Evolutionary conservation across 2,888 invertebrate genomes (phyloP).

Genomic region (Sarcophaga subvicina): DNA sequence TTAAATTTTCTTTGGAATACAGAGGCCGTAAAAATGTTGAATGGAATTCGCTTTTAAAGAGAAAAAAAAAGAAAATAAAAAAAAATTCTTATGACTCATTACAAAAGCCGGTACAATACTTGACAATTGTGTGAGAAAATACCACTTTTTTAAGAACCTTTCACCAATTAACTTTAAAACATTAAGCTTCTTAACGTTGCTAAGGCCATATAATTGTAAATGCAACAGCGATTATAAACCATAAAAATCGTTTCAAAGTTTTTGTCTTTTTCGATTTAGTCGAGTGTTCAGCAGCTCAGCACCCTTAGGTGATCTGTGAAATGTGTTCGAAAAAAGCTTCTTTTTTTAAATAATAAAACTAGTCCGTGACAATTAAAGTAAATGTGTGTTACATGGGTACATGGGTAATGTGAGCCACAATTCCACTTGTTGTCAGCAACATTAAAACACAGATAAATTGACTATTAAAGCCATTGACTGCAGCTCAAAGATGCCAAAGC

Average conservation of each 20-base stretch:
- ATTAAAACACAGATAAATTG: background rate
- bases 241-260: conserved; percentile 19
- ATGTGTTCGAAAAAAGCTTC: conserved; percentile 18
- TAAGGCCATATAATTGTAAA: background rate
- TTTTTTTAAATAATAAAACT: conserved; percentile 40
- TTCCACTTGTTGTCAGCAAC: background rate
- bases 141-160: conserved; percentile 60
- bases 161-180: conserved; percentile 63
- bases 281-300: conserved; percentile 10
- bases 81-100: conserved; percentile 2
- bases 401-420: background rate
- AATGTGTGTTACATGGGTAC: conserved; percentile 26
- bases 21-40: too few species aligned
- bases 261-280: background rate
- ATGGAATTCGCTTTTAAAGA: background rate
- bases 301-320: conserved; percentile 37
- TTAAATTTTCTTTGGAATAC: too few species aligned
- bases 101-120: background rate
- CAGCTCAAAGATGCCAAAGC: background rate
- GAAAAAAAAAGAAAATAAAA: background rate
- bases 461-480: background rate
- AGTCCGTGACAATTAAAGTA: conserved; percentile 57
- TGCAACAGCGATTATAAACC: conserved; percentile 20
- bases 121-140: conserved; percentile 66
- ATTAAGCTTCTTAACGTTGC: conserved; percentile 3